Evolutionary conservation across 2,888 invertebrate species (phyloP).

Genomic region (Tenthredo distinguenda): DNA sequence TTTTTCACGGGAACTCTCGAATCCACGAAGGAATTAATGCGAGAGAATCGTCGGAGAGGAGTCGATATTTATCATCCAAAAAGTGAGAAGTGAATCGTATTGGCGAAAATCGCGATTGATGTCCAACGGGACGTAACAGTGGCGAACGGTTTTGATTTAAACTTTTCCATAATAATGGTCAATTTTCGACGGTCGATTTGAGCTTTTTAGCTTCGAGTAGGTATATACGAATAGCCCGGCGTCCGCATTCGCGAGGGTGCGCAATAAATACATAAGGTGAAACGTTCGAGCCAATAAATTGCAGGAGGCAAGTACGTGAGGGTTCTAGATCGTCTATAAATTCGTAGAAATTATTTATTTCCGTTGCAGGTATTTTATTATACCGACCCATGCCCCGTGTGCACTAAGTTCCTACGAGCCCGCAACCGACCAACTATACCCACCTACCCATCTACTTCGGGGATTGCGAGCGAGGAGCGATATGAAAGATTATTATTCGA

Average conservation of each 20-base stretch:
- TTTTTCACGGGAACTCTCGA: not conserved
- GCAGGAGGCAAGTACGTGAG: conserved; percentile 43
- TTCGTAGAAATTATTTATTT: conserved; percentile 48
- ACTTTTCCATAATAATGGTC: conserved; percentile 27
- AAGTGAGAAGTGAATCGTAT: too few relatives aligned
- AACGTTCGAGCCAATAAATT: conserved; percentile 42
- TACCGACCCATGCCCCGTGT: not conserved
- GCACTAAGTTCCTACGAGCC: not conserved
- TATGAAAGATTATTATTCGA: not conserved
- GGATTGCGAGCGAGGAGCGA: not conserved
- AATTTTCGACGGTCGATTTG: conserved; percentile 48
- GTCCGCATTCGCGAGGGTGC: conserved; percentile 3
- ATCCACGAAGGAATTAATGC: too few relatives aligned
- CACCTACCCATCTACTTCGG: not conserved
- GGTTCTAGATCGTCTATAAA: conserved; percentile 47
- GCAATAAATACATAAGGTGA: conserved; percentile 42
- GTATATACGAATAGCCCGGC: not conserved
- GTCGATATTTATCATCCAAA: not conserved
- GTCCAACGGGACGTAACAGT: not conserved
- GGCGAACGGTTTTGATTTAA: not conserved
- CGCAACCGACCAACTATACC: not conserved
- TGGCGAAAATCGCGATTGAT: not conserved
- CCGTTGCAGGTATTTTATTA: conserved; percentile 44
- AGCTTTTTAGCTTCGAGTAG: conserved; percentile 41
- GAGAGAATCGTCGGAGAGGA: not conserved